Evolutionary conservation across 2,113 vertebrate species (phyloP).

Genomic region (Tetrao urogallus): DNA sequence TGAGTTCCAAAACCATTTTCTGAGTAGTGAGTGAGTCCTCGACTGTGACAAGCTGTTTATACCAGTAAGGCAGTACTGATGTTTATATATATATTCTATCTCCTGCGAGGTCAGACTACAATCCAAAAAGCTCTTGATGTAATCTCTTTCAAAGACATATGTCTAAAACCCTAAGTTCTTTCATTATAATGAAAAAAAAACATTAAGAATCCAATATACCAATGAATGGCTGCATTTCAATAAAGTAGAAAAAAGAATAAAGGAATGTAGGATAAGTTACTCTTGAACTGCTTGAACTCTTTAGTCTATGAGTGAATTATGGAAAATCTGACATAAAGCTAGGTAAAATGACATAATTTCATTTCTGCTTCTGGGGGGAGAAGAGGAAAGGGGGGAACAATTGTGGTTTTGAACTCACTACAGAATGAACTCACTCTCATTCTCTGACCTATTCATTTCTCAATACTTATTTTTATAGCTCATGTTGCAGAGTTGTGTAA

Average conservation of each 20-base stretch:
- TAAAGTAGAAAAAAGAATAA: neutral
- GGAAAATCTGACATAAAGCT: conserved; percentile 15
- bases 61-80: neutral
- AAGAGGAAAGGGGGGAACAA: conserved; percentile 49
- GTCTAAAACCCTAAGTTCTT: neutral
- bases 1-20: neutral
- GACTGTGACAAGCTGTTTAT: neutral
- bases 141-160: neutral
- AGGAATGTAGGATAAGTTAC: neutral
- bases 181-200: neutral
- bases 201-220: neutral
- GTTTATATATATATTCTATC: neutral
- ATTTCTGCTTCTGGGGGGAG: conserved; percentile 35
- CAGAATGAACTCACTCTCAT: conserved; percentile 47
- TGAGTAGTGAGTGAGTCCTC: neutral
- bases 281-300: neutral
- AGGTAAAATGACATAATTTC: conserved; percentile 19
- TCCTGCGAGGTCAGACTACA: neutral
- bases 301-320: neutral
- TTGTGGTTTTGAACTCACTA: conserved; percentile 55
- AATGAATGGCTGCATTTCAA: neutral
- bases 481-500: conserved; percentile 32
- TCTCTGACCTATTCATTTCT: conserved; percentile 53
- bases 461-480: conserved; percentile 55
- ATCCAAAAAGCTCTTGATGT: neutral